Evolutionary conservation across 1,140 invertebrate genomes (phyloP).

Genomic region (Drosophila triauraria): DNA sequence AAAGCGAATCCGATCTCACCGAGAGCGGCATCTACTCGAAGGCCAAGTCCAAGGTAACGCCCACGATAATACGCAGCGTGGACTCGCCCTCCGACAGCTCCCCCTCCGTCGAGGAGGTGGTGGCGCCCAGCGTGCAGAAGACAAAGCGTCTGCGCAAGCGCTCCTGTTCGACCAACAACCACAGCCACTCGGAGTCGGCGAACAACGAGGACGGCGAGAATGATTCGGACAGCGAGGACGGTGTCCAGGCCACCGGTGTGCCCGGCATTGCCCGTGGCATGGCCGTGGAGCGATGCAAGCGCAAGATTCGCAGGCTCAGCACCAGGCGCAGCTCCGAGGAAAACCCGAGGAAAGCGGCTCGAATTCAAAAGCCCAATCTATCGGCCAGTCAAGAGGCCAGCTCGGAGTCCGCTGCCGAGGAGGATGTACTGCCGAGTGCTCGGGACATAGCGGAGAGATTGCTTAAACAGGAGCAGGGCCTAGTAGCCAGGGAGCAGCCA

Average conservation of each 20-base stretch:
- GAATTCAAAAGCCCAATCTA: constrained; percentile 19
- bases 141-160: constrained; percentile 77
- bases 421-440: constrained; percentile 58
- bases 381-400: constrained; percentile 20
- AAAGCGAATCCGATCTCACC: constrained; percentile 81
- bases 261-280: constrained; percentile 73
- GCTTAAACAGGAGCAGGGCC: constrained; percentile 41
- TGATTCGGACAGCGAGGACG: constrained; percentile 50
- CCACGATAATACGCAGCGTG: constrained; percentile 66
- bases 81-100: constrained; percentile 56
- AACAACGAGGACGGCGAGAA: constrained; percentile 52
- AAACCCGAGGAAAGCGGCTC: not conserved
- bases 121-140: constrained; percentile 53
- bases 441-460: constrained; percentile 74
- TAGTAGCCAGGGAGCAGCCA: constrained; percentile 1
- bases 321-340: constrained; percentile 40
- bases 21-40: constrained; percentile 79
- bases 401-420: constrained; percentile 54
- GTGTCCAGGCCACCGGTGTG: constrained; percentile 57
- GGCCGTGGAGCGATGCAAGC: constrained; percentile 74
- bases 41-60: constrained; percentile 43
- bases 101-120: constrained; percentile 48
- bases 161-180: constrained; percentile 67
- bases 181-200: constrained; percentile 63
- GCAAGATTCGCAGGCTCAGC: constrained; percentile 51